phyloP scores from a whole-genome alignment of 2,888 invertebrate species.

The Linnaemya tessellans region DNA sequence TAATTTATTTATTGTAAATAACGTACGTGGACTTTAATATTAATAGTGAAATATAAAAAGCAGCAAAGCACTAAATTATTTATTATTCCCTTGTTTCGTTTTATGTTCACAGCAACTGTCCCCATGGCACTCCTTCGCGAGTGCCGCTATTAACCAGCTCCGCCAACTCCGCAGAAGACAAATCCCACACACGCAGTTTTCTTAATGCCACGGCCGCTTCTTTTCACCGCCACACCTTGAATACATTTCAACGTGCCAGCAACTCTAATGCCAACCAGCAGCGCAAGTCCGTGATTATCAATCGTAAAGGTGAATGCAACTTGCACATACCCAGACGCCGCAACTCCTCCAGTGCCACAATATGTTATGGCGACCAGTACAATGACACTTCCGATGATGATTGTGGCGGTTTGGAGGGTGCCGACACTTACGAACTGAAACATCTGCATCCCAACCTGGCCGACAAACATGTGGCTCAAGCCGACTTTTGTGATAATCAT shows the following conservation, averaged over 20 bases:
- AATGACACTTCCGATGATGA: slow-evolving; percentile 80
- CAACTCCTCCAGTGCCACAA: slow-evolving; percentile 44
- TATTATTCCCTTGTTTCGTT: not conserved
- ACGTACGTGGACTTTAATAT: not conserved
- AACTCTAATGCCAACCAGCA: slow-evolving; percentile 39
- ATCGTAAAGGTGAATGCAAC: slow-evolving; percentile 71
- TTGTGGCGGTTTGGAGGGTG: slow-evolving; percentile 66
- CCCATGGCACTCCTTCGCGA: slow-evolving; percentile 90
- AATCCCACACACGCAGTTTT: slow-evolving; percentile 74
- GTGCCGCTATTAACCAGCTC: slow-evolving; percentile 85
- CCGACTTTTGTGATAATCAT: slow-evolving; percentile 71
- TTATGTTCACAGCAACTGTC: slow-evolving; percentile 78
- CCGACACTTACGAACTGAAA: slow-evolving; percentile 66
- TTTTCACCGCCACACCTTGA: slow-evolving; percentile 78
- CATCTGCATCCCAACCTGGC: slow-evolving; percentile 66
- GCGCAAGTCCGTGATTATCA: slow-evolving; percentile 68
- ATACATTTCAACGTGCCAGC: slow-evolving; percentile 73
- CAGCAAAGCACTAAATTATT: not conserved
- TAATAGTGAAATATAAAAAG: not conserved
- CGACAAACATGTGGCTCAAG: slow-evolving; percentile 67
- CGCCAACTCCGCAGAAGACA: slow-evolving; percentile 43
- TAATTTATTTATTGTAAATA: not conserved
- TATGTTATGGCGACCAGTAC: slow-evolving; percentile 76
- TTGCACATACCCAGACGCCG: slow-evolving; percentile 63
- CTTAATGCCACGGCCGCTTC: slow-evolving; percentile 78